Conservation (phyloP, 2,113 vertebrate species). For the Apus apus region DNA sequence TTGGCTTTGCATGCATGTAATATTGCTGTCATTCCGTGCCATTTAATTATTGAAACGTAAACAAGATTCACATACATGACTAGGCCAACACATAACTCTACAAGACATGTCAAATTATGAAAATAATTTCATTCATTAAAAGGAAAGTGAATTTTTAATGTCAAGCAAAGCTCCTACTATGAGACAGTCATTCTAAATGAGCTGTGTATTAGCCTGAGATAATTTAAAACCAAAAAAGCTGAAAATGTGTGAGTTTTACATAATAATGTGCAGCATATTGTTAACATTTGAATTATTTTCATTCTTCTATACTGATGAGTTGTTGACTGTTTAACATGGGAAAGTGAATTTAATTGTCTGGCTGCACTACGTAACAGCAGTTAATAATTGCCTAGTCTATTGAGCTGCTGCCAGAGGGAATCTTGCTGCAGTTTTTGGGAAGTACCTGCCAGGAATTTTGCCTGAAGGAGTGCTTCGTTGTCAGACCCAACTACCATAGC, state of each 20-base stretch:
- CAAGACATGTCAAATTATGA: not conserved
- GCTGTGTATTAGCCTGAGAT: not conserved
- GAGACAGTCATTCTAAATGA: not conserved
- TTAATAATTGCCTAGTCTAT: not conserved
- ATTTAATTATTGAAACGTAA: not conserved
- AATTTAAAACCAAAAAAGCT: not conserved
- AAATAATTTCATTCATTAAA: conserved; percentile 17
- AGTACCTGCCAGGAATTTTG: not conserved
- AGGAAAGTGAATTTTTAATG: not conserved
- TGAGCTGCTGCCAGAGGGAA: not conserved
- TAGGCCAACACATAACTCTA: not conserved
- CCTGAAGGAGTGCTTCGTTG: not conserved
- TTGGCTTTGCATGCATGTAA: not conserved
- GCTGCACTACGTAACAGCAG: accelerated
- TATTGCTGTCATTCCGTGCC: not conserved
- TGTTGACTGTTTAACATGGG: not conserved
- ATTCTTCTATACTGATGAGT: not conserved
- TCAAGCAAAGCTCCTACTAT: not conserved
- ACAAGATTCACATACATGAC: not conserved
- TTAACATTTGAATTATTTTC: not conserved
- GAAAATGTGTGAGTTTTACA: not conserved
- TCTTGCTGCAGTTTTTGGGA: not conserved
- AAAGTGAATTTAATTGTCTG: not conserved
- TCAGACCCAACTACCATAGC: not conserved
- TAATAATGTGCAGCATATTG: not conserved